These are phyloP conservation scores for Drosophila antonietae DNA, from an alignment of 2,888 invertebrate genomes.

Conservation along the genomic window DNA sequence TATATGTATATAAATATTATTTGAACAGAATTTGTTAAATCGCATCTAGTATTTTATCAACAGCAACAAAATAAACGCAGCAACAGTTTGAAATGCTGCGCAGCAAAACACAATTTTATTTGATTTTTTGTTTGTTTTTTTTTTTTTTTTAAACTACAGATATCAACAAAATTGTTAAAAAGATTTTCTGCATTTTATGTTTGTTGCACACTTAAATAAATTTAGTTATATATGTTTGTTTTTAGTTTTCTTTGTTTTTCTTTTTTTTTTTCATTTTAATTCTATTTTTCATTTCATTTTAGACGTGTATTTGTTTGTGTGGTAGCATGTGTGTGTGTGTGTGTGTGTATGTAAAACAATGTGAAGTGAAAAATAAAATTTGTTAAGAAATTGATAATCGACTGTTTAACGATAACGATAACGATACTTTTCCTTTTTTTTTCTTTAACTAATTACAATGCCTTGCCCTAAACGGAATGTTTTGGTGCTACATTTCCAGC, in stretches of 20 bases:
- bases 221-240: slow-evolving; percentile 24
- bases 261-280: slow-evolving; percentile 22
- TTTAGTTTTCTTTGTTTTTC: neutral
- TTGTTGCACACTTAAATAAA: slow-evolving; percentile 32
- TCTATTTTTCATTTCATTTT: slow-evolving; percentile 44
- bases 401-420: slow-evolving; percentile 50
- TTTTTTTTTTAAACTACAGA: slow-evolving; percentile 37
- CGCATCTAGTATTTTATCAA: slow-evolving; percentile 32
- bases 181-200: slow-evolving; percentile 17
- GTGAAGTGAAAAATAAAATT: slow-evolving; percentile 31
- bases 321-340: slow-evolving; percentile 7
- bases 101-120: slow-evolving; percentile 42
- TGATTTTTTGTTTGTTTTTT: slow-evolving; percentile 12
- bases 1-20: slow-evolving; percentile 37
- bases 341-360: slow-evolving; percentile 37
- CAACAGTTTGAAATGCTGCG: slow-evolving; percentile 45
- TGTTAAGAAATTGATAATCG: slow-evolving; percentile 33
- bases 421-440: slow-evolving; percentile 35
- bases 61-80: slow-evolving; percentile 52
- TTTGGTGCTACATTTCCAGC: slow-evolving; percentile 44
- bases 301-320: slow-evolving; percentile 21
- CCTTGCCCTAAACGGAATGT: slow-evolving; percentile 57
- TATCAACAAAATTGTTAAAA: slow-evolving; percentile 48
- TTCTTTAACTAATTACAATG: slow-evolving; percentile 57
- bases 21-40: slow-evolving; percentile 37